Evolutionary conservation across 2,888 invertebrate species (phyloP).

Genomic region (Ptychoptera albimana): DNA sequence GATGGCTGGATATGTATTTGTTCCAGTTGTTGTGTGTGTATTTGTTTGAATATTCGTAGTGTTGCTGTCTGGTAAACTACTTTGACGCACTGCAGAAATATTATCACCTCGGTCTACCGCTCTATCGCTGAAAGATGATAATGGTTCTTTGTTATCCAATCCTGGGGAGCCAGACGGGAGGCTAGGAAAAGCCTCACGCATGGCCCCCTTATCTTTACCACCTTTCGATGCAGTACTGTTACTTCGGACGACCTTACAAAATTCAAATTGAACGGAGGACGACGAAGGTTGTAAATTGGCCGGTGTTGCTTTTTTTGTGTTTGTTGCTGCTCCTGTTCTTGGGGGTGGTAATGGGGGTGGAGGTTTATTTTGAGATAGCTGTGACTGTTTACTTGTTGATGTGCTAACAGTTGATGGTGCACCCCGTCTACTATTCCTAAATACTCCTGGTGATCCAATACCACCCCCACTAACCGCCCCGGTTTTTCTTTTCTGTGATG

Average conservation of each 20-base stretch:
- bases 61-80: too few species aligned
- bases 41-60: too few species aligned
- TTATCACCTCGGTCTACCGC: not conserved
- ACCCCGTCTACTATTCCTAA: too few species aligned
- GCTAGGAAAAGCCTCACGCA: conserved; percentile 17
- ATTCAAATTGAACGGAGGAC: too few species aligned
- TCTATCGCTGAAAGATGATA: not conserved
- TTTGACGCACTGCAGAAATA: not conserved
- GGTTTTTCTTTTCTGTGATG: too few species aligned
- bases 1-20: not conserved
- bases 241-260: too few species aligned
- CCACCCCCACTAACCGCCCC: too few species aligned
- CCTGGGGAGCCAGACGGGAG: conserved; percentile 16
- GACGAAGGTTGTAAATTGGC: too few species aligned
- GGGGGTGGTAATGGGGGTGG: not conserved
- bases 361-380: not conserved
- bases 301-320: not conserved
- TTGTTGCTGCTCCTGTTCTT: not conserved
- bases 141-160: conserved; percentile 7
- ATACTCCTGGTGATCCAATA: too few species aligned
- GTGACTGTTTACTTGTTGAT: too few species aligned
- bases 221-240: conserved; percentile 5
- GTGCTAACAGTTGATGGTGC: too few species aligned
- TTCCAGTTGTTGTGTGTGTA: not conserved
- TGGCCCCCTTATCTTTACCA: conserved; percentile 13